These are phyloP conservation scores for Papilio gigon DNA, from an alignment of 2,888 invertebrate species.

Conservation along the genomic window DNA sequence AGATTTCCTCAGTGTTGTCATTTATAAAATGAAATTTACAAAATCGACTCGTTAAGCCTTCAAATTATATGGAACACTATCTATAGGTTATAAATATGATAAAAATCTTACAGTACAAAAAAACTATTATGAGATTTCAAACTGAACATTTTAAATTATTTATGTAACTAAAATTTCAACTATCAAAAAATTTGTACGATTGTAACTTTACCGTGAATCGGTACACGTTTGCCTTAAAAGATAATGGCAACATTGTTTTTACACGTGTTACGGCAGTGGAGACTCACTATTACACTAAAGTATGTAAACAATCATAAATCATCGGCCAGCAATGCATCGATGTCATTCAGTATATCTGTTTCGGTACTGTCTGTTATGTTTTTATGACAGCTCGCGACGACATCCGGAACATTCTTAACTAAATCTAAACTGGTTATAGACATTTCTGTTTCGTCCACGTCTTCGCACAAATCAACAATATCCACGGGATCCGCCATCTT, in stretches of 20 bases:
- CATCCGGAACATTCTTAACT: constrained; percentile 71
- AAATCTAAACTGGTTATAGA: constrained; percentile 60
- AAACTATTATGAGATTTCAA: constrained; percentile 31
- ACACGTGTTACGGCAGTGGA: not conserved
- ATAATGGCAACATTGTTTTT: not conserved
- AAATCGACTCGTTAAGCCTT: too few relatives aligned
- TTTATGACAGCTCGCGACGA: constrained; percentile 73
- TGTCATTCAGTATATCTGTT: constrained; percentile 59
- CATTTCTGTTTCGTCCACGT: constrained; percentile 62
- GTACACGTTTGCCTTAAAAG: too few relatives aligned
- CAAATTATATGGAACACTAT: too few relatives aligned
- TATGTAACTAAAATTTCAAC: constrained; percentile 17
- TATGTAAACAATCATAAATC: constrained; percentile 61
- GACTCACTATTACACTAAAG: not conserved
- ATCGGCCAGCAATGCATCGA: constrained; percentile 63
- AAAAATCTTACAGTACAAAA: constrained; percentile 10
- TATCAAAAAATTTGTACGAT: constrained; percentile 32
- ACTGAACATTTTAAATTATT: not conserved
- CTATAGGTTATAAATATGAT: too few relatives aligned
- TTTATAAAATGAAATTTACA: too few relatives aligned
- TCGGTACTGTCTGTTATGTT: constrained; percentile 53
- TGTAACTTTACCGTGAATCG: not conserved
- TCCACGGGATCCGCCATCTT: constrained; percentile 62
- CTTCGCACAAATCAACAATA: constrained; percentile 72
- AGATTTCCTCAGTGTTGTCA: too few relatives aligned